Base-by-base conservation (phyloP, 2,888 invertebrate genomes). In the Oxytorus armatus region DNA sequence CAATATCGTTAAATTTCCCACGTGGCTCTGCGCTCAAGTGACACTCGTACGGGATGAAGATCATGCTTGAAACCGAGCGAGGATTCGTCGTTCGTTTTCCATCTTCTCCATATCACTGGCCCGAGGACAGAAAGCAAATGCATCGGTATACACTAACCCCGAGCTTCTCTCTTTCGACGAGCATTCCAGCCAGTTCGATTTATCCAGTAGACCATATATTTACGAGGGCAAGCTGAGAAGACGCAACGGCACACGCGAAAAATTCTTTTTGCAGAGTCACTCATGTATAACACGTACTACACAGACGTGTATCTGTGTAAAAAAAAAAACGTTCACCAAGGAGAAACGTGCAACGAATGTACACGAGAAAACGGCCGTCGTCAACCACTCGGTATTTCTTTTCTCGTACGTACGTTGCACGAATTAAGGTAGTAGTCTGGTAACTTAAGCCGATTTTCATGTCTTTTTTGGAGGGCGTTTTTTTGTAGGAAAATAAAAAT, bases 201-300 rank as follows among this genome's bases (percentile, higher is more conserved):
- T 72, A 72, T 72, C 33, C 49, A 49, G 33, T 36, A 59, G 59
- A 59, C 59, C 59, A 72, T 72, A 55, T 49, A 59, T 72, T 72
- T 72, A 51, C 61, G 72, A 61, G 59, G 21, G 23, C 5, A 23
- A 49, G 59, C 23, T 14, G 47, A 5, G 21, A 72, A 59, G 47
- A 16, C 49, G 25, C 47, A 49, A 47, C 36, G 23, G 36, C 36
- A 23, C 49, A 49, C 49, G 49, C 5, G 49, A 55, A 59, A 55
- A 16, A 21, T 11, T 42, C 51, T 49, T 44, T 72, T 73, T 51
- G 10, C 73, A 18, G n/a, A 73, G 44, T 55, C 29, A 51, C 23
- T 23, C 25, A 51, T 51, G 23, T 51, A 25, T 23, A 44, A n/a
- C 23, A n/a, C 3, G 29, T 29, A 8, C 23, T 29, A 7, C n/a